Evolutionary conservation across 2,113 vertebrate genomes (phyloP), one percentile per base, ranked within the genome.

Genomic region (Thinocorus orbignyianus): DNA sequence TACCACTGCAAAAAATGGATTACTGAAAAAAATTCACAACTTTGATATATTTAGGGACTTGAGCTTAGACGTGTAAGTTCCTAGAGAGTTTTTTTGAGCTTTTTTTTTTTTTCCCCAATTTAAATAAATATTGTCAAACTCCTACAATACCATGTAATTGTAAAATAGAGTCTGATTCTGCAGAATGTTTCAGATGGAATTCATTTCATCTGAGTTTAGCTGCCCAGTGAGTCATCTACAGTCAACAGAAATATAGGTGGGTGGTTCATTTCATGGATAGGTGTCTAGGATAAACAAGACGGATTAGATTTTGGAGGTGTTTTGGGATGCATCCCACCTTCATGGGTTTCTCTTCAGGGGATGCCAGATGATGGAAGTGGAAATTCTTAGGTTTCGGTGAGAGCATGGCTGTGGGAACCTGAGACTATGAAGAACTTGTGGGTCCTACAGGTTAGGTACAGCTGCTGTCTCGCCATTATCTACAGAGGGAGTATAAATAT

Each of bases 221-320:
- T 95, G 86, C 37, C 95, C 91, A 76, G 52, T 87, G 91, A 95
- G 42, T 95, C 94, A 84, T 93, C 83, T 55, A 46, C 22, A 39
- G 42, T 51, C 54, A 78, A 79, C 52, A 74, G 72, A 92, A 89
- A 89, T 55, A 57, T 3, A 71, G 42, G 83, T 81, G 77, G 35
- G 69, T 91, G 86, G 25, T 68, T 95, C 39, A 64, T n/a, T 42
- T 81, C 18, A 8, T 71, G 49, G 14, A 44, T 18, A 41, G 14
- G 18, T 64, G 51, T 72, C 72, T 74, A 81, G 92, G 72, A 84
- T 71, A 89, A 97, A 89, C 61, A 88, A 39, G 60, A 95, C 49
- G 42, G 31, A 74, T 86, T 65, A 25, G 14, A 64, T 76, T 93
- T 37, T 60, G 51, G 17, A 71, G 60, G 15, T 44, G 26, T 10